A percentile compares a stretch with the other conserved stretches of the same genome.
phyloP scores from a whole-genome alignment of 2,888 invertebrate genomes.

The Meganola albula region DNA sequence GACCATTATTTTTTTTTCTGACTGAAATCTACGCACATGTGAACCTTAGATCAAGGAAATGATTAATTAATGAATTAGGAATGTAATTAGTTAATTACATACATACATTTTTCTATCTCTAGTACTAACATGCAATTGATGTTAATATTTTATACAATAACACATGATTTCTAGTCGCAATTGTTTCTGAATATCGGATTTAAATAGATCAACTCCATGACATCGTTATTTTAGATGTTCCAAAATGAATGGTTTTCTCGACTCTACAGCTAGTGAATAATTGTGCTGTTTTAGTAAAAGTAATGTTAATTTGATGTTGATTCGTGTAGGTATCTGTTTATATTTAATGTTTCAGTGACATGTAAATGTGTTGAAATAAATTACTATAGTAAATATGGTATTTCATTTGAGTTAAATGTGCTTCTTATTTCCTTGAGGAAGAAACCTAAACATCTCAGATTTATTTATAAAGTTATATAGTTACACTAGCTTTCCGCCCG shows the following conservation, averaged over 20 bases:
- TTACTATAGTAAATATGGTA: constrained; percentile 22
- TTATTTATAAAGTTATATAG: too few relatives aligned
- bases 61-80: too few relatives aligned
- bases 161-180: constrained; percentile 35
- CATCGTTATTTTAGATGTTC: constrained; percentile 12
- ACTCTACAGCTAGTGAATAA: constrained; percentile 11
- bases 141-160: constrained; percentile 28
- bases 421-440: too few relatives aligned
- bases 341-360: constrained; percentile 31
- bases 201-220: constrained; percentile 27
- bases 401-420: constrained; percentile 18
- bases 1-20: too few relatives aligned
- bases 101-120: constrained; percentile 26
- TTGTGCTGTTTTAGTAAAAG: constrained; percentile 31
- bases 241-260: neutral
- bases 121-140: constrained; percentile 24
- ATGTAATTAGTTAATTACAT: too few relatives aligned
- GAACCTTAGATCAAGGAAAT: too few relatives aligned
- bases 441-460: too few relatives aligned
- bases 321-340: constrained; percentile 44
- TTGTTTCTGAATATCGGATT: constrained; percentile 15
- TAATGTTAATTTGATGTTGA: constrained; percentile 43
- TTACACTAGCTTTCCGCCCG: too few relatives aligned
- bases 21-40: too few relatives aligned
- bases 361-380: constrained; percentile 39